These are phyloP conservation scores for Ramphastos sulfuratus DNA, from an alignment of 2,113 vertebrate genomes.

Conservation along the genomic window DNA sequence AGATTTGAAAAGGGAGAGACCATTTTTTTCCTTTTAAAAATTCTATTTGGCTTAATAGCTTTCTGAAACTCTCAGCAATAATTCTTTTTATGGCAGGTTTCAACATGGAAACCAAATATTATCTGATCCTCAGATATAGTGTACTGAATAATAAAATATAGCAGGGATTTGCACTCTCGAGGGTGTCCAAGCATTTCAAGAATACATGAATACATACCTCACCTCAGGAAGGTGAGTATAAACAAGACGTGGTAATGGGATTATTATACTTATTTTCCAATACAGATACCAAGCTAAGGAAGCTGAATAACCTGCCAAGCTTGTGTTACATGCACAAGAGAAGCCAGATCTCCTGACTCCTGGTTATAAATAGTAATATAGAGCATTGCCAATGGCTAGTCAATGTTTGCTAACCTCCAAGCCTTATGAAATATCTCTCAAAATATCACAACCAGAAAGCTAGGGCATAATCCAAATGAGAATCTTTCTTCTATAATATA, in stretches of 20 bases:
- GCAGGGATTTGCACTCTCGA: neutral
- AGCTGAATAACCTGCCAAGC: neutral
- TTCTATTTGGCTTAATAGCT: neutral
- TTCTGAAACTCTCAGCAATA: neutral
- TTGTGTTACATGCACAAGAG: neutral
- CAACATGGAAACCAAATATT: slow-evolving; percentile 4
- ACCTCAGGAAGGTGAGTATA: neutral
- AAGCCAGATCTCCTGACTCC: neutral
- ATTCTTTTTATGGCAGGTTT: slow-evolving; percentile 18
- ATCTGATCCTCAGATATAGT: neutral
- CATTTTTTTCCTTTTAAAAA: neutral
- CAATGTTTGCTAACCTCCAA: neutral
- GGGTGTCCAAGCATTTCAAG: neutral
- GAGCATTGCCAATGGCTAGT: neutral
- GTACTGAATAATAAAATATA: neutral
- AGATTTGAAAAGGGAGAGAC: too few relatives aligned
- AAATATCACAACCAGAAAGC: neutral
- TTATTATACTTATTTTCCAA: neutral
- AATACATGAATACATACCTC: neutral
- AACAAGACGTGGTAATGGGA: neutral
- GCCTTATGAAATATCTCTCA: neutral
- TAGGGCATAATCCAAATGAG: neutral
- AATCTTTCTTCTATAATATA: neutral
- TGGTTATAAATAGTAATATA: neutral
- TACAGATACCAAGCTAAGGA: neutral